phyloP scores from a whole-genome alignment of 2,113 vertebrate genomes.

The Clarias batrachus region DNA sequence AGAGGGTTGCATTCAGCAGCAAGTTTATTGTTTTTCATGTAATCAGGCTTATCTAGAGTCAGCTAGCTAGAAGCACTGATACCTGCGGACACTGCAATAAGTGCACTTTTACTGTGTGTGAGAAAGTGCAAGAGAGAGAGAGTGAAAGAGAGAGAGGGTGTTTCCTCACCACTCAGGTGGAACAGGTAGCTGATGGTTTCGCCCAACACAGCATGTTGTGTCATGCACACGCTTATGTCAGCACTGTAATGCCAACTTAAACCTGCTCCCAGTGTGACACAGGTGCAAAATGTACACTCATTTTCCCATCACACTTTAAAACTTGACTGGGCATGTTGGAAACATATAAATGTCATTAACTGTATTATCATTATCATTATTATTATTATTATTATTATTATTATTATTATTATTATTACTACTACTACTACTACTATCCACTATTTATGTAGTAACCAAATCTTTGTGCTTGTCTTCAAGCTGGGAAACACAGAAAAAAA shows the following conservation, averaged over 20 bases:
- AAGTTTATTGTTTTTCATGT: constrained; percentile 4
- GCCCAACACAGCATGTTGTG: constrained; percentile 17
- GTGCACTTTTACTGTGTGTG: not conserved
- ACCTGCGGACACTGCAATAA: not conserved
- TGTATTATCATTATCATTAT: not conserved
- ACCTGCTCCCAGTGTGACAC: constrained; percentile 25
- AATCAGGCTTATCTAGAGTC: not conserved
- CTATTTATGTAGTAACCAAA: not conserved
- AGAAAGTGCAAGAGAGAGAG: constrained; percentile 12
- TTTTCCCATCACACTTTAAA: not conserved
- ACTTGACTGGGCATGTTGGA: not conserved
- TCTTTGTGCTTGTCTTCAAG: not conserved
- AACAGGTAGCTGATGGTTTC: constrained; percentile 38
- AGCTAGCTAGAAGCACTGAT: not conserved
- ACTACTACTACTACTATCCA: not conserved
- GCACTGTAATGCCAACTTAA: not conserved
- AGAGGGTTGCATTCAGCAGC: not conserved
- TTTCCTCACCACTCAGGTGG: constrained; percentile 44
- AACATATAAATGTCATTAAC: not conserved
- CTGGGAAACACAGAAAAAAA: not conserved
- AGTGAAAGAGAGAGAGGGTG: constrained; percentile 7
- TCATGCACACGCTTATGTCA: constrained; percentile 26
- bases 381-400: not conserved
- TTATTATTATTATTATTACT: not conserved
- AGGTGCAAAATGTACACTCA: not conserved